Percentiles rank a stretch among this genome's conserved stretches.
phyloP scores from a whole-genome alignment of 2,113 vertebrate species.

The Ageneiosus marmoratus region DNA sequence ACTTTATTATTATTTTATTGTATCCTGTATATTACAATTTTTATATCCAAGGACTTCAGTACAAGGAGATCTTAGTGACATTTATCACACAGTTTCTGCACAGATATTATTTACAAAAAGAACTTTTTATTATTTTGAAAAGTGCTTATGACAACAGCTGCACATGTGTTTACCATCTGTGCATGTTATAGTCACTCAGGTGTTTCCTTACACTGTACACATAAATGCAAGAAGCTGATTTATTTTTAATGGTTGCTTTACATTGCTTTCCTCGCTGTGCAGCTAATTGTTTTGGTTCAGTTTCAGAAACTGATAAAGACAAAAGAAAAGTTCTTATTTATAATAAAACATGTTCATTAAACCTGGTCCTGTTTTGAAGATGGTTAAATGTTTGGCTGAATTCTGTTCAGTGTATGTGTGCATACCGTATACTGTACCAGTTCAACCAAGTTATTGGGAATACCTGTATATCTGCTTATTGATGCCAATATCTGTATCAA shows the following conservation, averaged over 20 bases:
- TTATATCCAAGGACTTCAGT: background rate
- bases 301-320: background rate
- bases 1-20: background rate
- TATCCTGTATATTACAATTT: background rate
- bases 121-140: constrained; percentile 4
- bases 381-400: background rate
- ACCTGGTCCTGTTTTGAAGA: constrained; percentile 51
- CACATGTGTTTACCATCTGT: constrained; percentile 36
- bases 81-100: constrained; percentile 1
- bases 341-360: constrained; percentile 11
- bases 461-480: too few relatives aligned
- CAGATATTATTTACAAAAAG: background rate
- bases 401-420: background rate
- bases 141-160: constrained; percentile 18
- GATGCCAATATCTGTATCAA: background rate
- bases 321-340: constrained; percentile 9
- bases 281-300: background rate
- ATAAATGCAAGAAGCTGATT: constrained; percentile 9
- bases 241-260: background rate
- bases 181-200: constrained; percentile 9
- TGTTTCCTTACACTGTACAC: constrained; percentile 18
- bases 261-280: background rate
- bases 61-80: background rate
- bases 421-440: constrained; percentile 1
- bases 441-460: background rate